These are phyloP conservation scores for Cheilosia soror DNA, from an alignment of 2,888 invertebrate genomes.

Conservation along the genomic window DNA sequence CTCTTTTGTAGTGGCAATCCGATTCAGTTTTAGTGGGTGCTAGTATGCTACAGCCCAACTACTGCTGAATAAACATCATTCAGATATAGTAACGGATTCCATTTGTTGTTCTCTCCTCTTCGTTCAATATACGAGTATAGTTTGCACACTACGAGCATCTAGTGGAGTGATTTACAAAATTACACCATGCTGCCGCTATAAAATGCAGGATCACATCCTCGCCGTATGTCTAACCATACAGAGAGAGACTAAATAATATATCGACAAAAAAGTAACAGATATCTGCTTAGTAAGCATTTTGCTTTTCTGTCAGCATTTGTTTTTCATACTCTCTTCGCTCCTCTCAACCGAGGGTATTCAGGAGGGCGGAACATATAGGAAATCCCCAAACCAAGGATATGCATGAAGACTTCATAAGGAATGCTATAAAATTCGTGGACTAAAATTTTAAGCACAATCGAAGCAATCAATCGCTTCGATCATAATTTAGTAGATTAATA, in stretches of 20 bases:
- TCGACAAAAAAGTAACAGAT: conserved; percentile 9
- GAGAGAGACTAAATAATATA: neutral
- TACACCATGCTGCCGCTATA: conserved; percentile 62
- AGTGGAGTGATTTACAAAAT: conserved; percentile 69
- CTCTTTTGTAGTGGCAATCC: conserved; percentile 68
- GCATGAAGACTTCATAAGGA: conserved; percentile 47
- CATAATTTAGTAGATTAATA: conserved; percentile 60
- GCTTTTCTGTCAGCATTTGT: conserved; percentile 47
- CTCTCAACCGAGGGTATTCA: conserved; percentile 23
- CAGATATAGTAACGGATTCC: conserved; percentile 63
- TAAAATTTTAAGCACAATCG: conserved; percentile 49
- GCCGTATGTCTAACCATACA: conserved; percentile 31
- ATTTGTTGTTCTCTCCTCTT: conserved; percentile 59
- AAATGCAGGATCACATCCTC: conserved; percentile 67
- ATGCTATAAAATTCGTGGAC: neutral
- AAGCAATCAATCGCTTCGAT: conserved; percentile 61
- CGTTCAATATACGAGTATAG: conserved; percentile 25
- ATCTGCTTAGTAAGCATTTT: conserved; percentile 62
- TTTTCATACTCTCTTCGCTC: conserved; percentile 3
- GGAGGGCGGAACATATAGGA: neutral
- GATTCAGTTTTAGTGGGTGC: conserved; percentile 65
- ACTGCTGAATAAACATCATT: conserved; percentile 70
- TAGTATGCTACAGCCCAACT: conserved; percentile 18
- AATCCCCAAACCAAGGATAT: neutral
- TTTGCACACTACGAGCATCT: conserved; percentile 57